Conservation (phyloP, 2,888 invertebrate species). For the Pandemis heparana region DNA sequence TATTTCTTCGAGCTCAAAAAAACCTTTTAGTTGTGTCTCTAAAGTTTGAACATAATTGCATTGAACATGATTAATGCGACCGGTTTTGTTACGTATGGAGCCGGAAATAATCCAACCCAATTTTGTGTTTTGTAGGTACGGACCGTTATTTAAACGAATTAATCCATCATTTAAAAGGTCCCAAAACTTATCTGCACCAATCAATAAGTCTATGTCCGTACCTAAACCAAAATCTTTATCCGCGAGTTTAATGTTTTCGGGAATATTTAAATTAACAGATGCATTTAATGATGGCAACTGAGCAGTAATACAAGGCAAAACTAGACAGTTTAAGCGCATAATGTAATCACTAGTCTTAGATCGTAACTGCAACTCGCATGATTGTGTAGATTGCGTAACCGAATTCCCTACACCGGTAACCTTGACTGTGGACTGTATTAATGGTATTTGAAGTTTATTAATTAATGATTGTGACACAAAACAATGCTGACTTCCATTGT, state of each 20-base stretch:
- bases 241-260: conserved; percentile 24
- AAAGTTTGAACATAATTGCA: neutral
- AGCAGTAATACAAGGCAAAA: conserved; percentile 38
- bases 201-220: conserved; percentile 33
- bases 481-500: conserved; percentile 47
- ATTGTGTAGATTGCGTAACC: conserved; percentile 41
- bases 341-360: conserved; percentile 41
- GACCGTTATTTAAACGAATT: conserved; percentile 10
- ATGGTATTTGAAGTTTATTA: conserved; percentile 36
- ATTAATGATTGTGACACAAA: conserved; percentile 42
- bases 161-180: conserved; percentile 16
- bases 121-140: conserved; percentile 10
- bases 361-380: conserved; percentile 40
- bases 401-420: conserved; percentile 45
- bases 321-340: conserved; percentile 43
- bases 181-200: conserved; percentile 43
- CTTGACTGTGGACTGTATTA: conserved; percentile 42
- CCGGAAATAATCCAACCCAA: neutral
- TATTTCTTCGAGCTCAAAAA: neutral
- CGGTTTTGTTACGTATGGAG: neutral
- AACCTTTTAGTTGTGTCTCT: neutral
- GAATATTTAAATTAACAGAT: conserved; percentile 4
- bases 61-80: conserved; percentile 2
- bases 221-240: conserved; percentile 37
- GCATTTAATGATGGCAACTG: conserved; percentile 32